These are phyloP conservation scores for Copidosoma aretas DNA, from an alignment of 2,888 invertebrate species.

Conservation along the genomic window DNA sequence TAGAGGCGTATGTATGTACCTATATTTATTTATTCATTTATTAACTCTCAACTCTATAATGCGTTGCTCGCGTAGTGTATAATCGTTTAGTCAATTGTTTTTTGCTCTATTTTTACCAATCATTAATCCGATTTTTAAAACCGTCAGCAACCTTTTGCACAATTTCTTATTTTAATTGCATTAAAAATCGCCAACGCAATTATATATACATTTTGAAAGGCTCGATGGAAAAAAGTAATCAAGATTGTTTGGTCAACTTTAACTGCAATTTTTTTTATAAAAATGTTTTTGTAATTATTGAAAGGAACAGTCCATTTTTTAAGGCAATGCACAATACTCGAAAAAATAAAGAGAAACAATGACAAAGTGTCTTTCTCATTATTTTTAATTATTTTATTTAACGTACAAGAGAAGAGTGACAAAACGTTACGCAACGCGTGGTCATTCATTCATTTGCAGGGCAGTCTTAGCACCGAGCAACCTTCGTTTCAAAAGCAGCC, in stretches of 20 bases:
- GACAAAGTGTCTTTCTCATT: background rate
- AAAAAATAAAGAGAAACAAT: slow-evolving; percentile 17
- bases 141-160: slow-evolving; percentile 30
- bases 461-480: slow-evolving; percentile 36
- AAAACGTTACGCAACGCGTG: slow-evolving; percentile 15
- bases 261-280: too few relatives aligned
- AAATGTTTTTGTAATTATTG: too few relatives aligned
- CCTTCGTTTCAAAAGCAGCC: slow-evolving; percentile 29
- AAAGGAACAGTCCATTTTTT: too few relatives aligned
- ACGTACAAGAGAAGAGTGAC: slow-evolving; percentile 1
- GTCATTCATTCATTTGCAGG: slow-evolving; percentile 23
- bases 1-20: slow-evolving; percentile 61
- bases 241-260: too few relatives aligned
- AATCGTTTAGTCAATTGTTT: slow-evolving; percentile 32
- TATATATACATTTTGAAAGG: background rate
- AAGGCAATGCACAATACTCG: background rate
- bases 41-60: slow-evolving; percentile 51
- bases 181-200: background rate
- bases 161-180: slow-evolving; percentile 1
- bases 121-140: slow-evolving; percentile 23
- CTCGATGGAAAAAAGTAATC: background rate
- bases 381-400: background rate
- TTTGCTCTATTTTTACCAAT: slow-evolving; percentile 26
- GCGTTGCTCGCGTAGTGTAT: slow-evolving; percentile 52
- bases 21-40: slow-evolving; percentile 27